Base-by-base conservation (phyloP, 2,113 vertebrate species). In the Ptyas mucosa region DNA sequence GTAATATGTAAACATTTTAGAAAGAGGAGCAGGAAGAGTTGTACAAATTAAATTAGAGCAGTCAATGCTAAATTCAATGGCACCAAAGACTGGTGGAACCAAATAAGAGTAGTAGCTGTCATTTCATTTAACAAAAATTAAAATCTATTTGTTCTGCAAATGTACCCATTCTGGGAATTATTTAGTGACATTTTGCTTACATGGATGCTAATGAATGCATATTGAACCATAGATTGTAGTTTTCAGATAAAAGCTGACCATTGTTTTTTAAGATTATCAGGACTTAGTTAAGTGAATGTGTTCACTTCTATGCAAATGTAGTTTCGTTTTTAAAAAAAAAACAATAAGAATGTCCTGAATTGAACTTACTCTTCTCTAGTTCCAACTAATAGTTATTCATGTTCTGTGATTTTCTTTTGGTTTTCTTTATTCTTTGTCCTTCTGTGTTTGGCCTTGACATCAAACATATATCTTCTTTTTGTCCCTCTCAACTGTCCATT, bases 381-480 rank as follows among this genome's bases (percentile, higher is more conserved):
- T 75, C 52, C 92, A 26, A 18, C 39, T 81, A 34, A 89, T 90
- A 90, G 89, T 90, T 0, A 2, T 46, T 90, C 95, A 57, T 49
- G 24, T 49, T 39, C 88, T 93, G 43, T 64, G 75, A 51, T 58
- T 94, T 87, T 88, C 23, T 46, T 49, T 94, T 93, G 88, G 81
- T 93, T 0, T 1, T 9, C 46, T 20, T 91, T 2, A 94, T 88
- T 24, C 26, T 94, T 51, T 93, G 58, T 1, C 6, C 92, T 26
- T 85, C 93, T 91, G 92, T 58, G 90, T 94, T 90, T 57, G 87
- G 85, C 0, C 5, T 34, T 86, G 21, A 75, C 1, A 81, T 39
- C 15, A 81, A 20, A 39, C 20, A 39, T 75, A 75, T 81, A 81
- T 81, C 75, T 81, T 39, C 18, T 81, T 90, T 75, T 91, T n/a